Evolutionary conservation across 1,140 invertebrate species (phyloP), one percentile per base, ranked within the genome.

Genomic region (Sipha flava): DNA sequence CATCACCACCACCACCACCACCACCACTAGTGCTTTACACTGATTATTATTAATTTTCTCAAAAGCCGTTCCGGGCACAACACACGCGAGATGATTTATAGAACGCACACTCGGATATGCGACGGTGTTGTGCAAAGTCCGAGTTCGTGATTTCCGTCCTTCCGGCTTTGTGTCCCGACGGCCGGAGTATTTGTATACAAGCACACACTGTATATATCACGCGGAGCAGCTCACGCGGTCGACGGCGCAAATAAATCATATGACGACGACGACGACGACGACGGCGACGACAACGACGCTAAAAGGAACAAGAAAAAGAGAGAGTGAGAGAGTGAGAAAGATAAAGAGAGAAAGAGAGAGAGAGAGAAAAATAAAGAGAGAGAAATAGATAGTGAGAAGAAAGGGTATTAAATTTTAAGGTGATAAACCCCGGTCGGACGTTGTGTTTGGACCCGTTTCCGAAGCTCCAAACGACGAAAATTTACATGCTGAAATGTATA

Each of bases 331-430:
- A n/a, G n/a, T n/a, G n/a, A n/a, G n/a, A n/a, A n/a, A n/a, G n/a
- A n/a, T n/a, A n/a, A n/a, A n/a, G n/a, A n/a, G n/a, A n/a, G n/a
- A n/a, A n/a, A n/a, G n/a, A n/a, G n/a, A n/a, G n/a, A n/a, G n/a
- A n/a, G n/a, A n/a, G n/a, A n/a, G n/a, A n/a, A n/a, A n/a, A n/a
- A n/a, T n/a, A n/a, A n/a, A n/a, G n/a, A n/a, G n/a, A n/a, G n/a
- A n/a, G n/a, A n/a, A n/a, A n/a, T n/a, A n/a, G n/a, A n/a, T n/a
- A n/a, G n/a, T 10, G 64, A 43, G 64, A 66, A 66, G 34, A 75
- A 75, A 54, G 49, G 72, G 31, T 75, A 75, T 52, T 75, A 54
- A 16, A 75, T 75, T 75, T 54, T 75, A 75, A 75, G 72, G 72
- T 75, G 72, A 75, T 75, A 52, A 52, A 75, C 47, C 72, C 21